These are phyloP conservation scores for Lathamus discolor DNA, from an alignment of 2,113 vertebrate species.

Conservation along the genomic window DNA sequence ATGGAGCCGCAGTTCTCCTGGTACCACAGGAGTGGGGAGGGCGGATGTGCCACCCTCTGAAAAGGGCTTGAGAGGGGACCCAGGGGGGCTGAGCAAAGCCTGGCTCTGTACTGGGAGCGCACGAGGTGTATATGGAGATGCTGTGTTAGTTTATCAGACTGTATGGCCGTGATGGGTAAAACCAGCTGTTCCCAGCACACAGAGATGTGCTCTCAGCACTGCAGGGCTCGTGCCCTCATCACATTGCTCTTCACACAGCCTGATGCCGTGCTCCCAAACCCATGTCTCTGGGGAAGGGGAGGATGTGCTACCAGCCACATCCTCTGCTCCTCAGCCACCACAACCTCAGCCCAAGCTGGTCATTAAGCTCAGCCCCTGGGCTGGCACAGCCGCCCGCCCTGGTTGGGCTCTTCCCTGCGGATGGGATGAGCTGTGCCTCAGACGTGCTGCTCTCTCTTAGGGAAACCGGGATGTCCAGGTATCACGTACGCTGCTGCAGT, in stretches of 20 bases:
- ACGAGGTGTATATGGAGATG: neutral
- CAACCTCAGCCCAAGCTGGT: neutral
- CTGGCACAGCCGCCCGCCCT: neutral
- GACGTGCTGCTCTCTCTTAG: neutral
- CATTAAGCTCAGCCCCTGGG: neutral
- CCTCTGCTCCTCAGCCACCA: neutral
- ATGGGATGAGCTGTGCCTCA: neutral
- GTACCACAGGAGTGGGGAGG: neutral
- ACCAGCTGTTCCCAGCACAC: neutral
- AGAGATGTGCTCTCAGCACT: neutral
- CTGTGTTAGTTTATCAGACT: neutral
- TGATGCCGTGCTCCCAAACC: neutral
- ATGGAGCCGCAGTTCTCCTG: accelerated
- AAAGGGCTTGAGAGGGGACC: neutral
- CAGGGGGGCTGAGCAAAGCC: neutral
- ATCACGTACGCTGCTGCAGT: neutral
- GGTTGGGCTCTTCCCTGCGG: neutral
- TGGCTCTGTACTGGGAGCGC: neutral
- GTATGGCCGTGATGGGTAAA: neutral
- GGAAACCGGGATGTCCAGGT: neutral
- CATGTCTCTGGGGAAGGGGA: neutral
- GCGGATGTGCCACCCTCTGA: neutral
- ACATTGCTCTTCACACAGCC: neutral
- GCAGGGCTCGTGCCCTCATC: neutral
- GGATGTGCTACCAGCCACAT: neutral